Evolutionary conservation across 1,140 invertebrate genomes (phyloP).

Genomic region (Drosophila micromelanica): DNA sequence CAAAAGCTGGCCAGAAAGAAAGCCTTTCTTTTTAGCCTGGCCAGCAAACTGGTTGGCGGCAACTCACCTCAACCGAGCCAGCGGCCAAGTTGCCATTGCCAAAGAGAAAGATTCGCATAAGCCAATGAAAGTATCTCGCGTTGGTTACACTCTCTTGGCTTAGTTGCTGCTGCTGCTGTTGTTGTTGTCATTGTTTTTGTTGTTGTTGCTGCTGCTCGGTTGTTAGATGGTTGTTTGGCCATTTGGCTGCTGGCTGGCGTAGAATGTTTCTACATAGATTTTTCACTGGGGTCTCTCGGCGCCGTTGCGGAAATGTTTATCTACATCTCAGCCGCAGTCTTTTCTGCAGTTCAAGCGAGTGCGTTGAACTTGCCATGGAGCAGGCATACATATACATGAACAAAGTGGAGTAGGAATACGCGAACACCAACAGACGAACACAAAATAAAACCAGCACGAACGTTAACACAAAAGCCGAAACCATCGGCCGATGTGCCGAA

Average conservation of each 20-base stretch:
- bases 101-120: conserved; percentile 55
- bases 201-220: conserved; percentile 9
- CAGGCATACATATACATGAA: conserved; percentile 47
- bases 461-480: conserved; percentile 8
- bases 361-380: conserved; percentile 69
- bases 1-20: conserved; percentile 63
- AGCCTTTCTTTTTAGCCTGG: conserved; percentile 76
- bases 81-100: conserved; percentile 22
- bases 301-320: conserved; percentile 75
- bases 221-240: conserved; percentile 9
- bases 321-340: conserved; percentile 53
- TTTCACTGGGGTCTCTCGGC: conserved; percentile 34
- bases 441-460: conserved; percentile 7
- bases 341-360: conserved; percentile 78
- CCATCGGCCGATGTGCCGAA: conserved; percentile 12
- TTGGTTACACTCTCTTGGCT: conserved; percentile 58
- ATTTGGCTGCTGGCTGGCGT: conserved; percentile 18
- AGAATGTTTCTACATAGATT: conserved; percentile 81
- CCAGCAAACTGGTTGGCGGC: conserved; percentile 66
- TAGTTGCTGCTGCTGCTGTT: conserved; percentile 27
- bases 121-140: conserved; percentile 77
- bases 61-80: not conserved
- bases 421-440: conserved; percentile 8
- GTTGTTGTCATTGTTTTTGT: conserved; percentile 17
- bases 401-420: conserved; percentile 71